Evolutionary conservation across 2,797 vertebrate genomes (phyloP), one percentile per base, ranked within the genome.

Genomic region (Eulemur mongoz): DNA sequence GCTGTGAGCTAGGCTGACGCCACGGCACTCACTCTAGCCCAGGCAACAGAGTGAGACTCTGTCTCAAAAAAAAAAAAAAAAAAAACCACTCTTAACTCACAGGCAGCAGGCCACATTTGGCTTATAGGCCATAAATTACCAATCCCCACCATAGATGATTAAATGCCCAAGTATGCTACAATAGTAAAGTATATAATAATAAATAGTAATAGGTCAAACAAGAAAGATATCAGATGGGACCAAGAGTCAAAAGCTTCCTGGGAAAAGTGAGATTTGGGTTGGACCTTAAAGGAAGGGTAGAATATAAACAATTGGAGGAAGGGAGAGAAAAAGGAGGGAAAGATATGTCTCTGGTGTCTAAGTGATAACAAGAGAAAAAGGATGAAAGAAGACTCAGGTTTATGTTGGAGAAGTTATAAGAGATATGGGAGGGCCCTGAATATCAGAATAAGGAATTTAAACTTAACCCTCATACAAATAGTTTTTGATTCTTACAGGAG

Each of bases 181-280:
- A 54, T 7, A 91, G n/a, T 78, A 79, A 84, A 22, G 78, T 32
- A 23, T 85, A 13, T 40, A n/a, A 72, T 38, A 84, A 38, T 87
- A 91, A 59, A 89, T 30, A 85, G 40, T 69, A 97, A 50, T 54
- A 32, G 7, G 17, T 82, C 75, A 83, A 93, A 96, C 69, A 91
- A 90, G 54, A 85, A 81, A 92, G 72, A 78, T 67, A 67, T 38
- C 83, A 87, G 45, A 22, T 72, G 78, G 54, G 32, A 82, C 61
- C 43, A 54, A 92, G 54, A 88, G 27, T 84, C 76, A 72, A 92
- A 94, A 85, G 38, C 18, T 86, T 86, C 50, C 96, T 89, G 32
- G 45, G 45, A 14, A 73, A 91, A 83, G 38, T 23, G 32, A 57
- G 27, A 70, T 90, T 84, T 93, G 61, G 18, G 67, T 23, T 85